Base-by-base conservation (phyloP, 2,113 vertebrate species). In the Gobio gobio region DNA sequence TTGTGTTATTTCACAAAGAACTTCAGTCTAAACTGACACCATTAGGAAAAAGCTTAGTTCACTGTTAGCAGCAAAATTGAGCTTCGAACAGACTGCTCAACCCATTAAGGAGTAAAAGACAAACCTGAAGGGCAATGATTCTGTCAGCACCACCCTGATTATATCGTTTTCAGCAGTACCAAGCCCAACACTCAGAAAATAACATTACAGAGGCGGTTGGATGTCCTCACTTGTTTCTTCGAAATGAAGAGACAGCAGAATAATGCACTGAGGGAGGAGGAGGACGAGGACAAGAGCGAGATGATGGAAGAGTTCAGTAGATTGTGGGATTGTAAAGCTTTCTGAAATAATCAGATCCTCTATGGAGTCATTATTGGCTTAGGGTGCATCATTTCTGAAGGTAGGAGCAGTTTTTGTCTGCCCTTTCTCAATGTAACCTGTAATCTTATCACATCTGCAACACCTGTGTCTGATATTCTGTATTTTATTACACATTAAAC, bases 121-220 rank as follows among this genome's bases (percentile, higher is more conserved):
- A 47, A 8, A 36, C 29, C 20, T 61, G 54, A 78, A 47, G 18
- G 13, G 13, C 26, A 77, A 77, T n/a, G 18, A 66, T 78, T 54
- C 33, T 26, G 47, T 49, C 43, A 2, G 24, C 29, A 75, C 8
- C 2, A 5, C 24, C 43, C 56, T 16, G 13, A 66, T 66, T 61
- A 47, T n/a, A 77, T 56, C 36, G 9, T 78, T 56, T 84, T 77
- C 70, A 36, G 59, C 80, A 86, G 85, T 68, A 36, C 16, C 36
- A n/a, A 22, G 63, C 36, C 5, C 6, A 51, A 40, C 2, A 70
- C 14, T 63, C 74, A 51, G 74, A 77, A 58, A 83, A 56, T 36
- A 36, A 18, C 29, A 83, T 83, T 49, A 78, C 36, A n/a, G 73
- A 72, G 63, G 85, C 78, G 81, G 72, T 72, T 47, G 13, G 82